Evolutionary conservation across 1,140 invertebrate species (phyloP).

Genomic region (Drosophila watanabei): DNA sequence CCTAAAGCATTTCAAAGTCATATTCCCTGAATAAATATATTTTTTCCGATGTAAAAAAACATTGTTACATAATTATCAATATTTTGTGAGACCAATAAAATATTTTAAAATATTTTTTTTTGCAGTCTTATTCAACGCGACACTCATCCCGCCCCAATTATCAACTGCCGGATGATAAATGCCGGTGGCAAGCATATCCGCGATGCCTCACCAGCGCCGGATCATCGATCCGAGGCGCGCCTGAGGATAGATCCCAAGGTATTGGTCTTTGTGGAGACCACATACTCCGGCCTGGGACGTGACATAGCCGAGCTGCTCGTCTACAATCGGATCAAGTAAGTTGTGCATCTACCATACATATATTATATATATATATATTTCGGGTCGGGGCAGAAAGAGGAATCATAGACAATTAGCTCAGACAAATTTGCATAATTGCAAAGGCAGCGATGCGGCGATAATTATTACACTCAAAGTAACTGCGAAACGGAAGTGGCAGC

Average conservation of each 20-base stretch:
- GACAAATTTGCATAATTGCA: conserved; percentile 82
- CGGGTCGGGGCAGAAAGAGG: conserved; percentile 43
- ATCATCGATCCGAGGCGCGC: conserved; percentile 93
- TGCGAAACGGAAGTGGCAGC: conserved; percentile 72
- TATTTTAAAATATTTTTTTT: conserved; percentile 28
- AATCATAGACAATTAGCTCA: conserved; percentile 74
- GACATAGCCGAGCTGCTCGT: conserved; percentile 97
- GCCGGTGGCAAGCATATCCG: conserved; percentile 87
- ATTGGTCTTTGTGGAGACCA: conserved; percentile 97
- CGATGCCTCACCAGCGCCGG: conserved; percentile 88
- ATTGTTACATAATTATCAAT: too few species aligned
- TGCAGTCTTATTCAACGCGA: conserved; percentile 91
- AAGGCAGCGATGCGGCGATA: conserved; percentile 64
- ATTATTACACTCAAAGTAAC: conserved; percentile 76
- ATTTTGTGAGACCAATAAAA: neutral
- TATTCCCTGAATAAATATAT: neutral
- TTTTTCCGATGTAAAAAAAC: too few species aligned
- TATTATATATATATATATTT: neutral
- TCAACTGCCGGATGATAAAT: conserved; percentile 91
- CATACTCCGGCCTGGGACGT: conserved; percentile 95
- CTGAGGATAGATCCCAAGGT: conserved; percentile 96
- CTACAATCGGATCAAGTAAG: conserved; percentile 96
- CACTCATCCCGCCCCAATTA: conserved; percentile 91
- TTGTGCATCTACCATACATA: conserved; percentile 37
- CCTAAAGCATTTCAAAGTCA: neutral